phyloP scores from a whole-genome alignment of 2,888 invertebrate species.

The Anorthoa munda region DNA sequence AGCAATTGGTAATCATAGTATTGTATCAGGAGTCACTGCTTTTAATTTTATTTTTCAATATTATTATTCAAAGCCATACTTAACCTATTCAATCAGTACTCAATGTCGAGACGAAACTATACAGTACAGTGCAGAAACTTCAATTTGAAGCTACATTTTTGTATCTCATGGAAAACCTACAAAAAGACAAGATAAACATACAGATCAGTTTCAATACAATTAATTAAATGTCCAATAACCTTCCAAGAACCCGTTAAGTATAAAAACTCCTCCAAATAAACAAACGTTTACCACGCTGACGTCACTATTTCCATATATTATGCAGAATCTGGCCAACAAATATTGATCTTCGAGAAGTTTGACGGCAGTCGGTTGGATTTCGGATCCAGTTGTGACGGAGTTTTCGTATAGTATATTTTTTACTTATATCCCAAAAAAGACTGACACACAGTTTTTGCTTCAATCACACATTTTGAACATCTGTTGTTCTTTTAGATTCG shows the following conservation, averaged over 20 bases:
- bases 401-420: background rate
- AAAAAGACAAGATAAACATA: too few relatives aligned
- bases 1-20: background rate
- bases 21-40: background rate
- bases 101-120: background rate
- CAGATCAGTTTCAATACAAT: background rate
- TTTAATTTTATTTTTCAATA: background rate
- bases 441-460: background rate
- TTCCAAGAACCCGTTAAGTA: constrained; percentile 14
- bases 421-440: too few relatives aligned
- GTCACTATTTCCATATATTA: constrained; percentile 51
- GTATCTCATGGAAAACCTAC: background rate
- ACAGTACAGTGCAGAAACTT: background rate
- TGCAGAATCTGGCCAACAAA: constrained; percentile 39
- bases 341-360: constrained; percentile 54
- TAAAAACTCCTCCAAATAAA: constrained; percentile 21
- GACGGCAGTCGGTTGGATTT: constrained; percentile 23
- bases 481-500: too few relatives aligned
- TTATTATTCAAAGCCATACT: too few relatives aligned
- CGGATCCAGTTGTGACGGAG: constrained; percentile 22
- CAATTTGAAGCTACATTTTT: background rate
- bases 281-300: constrained; percentile 32
- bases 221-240: constrained; percentile 18
- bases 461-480: background rate
- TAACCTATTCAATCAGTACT: background rate